Evolutionary conservation across 1,140 invertebrate species (phyloP).

Genomic region (Gonioctena quinquepunctata): DNA sequence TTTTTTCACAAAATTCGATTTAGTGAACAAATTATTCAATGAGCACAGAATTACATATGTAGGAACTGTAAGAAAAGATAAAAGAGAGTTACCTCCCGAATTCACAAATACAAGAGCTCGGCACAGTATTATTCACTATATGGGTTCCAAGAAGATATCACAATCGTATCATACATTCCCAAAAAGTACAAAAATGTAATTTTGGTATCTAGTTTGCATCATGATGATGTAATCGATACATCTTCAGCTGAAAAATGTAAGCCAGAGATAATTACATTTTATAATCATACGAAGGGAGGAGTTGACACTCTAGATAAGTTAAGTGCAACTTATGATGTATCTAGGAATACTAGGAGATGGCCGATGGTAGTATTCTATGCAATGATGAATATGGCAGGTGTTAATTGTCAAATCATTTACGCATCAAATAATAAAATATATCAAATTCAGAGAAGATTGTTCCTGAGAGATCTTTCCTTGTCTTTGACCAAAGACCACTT

Average conservation of each 20-base stretch:
- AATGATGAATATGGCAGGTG: too few species aligned
- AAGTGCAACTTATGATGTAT: too few species aligned
- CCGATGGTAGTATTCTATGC: too few species aligned
- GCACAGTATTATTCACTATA: slow-evolving; percentile 18
- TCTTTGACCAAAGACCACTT: too few species aligned
- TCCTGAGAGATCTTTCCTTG: too few species aligned
- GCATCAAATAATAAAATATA: too few species aligned
- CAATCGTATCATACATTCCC: slow-evolving; percentile 39
- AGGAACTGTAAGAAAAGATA: slow-evolving; percentile 41
- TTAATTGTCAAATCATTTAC: too few species aligned
- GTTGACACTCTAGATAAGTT: too few species aligned
- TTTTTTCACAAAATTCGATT: slow-evolving; percentile 43
- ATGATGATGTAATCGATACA: slow-evolving; percentile 36
- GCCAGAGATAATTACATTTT: too few species aligned
- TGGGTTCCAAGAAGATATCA: slow-evolving; percentile 33
- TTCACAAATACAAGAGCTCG: background rate
- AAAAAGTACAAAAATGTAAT: slow-evolving; percentile 36
- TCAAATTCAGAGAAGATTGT: too few species aligned
- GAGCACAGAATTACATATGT: slow-evolving; percentile 45
- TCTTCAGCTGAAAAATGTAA: background rate
- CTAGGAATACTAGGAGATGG: too few species aligned
- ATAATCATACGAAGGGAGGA: too few species aligned
- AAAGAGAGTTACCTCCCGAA: slow-evolving; percentile 9
- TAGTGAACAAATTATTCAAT: slow-evolving; percentile 21
- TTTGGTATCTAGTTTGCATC: slow-evolving; percentile 43